These are phyloP conservation scores for Beris chalybata DNA, from an alignment of 2,888 invertebrate species.

Conservation along the genomic window DNA sequence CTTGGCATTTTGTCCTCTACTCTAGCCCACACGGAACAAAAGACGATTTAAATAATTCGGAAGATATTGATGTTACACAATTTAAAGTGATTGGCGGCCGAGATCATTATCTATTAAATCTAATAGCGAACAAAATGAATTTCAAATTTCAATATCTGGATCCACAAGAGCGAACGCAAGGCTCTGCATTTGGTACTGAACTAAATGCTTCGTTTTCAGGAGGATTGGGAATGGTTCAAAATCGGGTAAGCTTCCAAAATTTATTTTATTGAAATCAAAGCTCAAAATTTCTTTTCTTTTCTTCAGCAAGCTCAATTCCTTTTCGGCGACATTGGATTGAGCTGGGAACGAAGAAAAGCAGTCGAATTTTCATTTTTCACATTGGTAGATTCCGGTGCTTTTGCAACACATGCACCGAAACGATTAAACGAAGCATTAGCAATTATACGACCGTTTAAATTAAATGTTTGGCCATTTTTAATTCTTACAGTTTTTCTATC, in stretches of 20 bases:
- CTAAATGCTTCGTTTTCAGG: slow-evolving; percentile 71
- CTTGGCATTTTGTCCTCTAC: slow-evolving; percentile 75
- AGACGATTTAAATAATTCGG: slow-evolving; percentile 52
- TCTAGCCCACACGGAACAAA: slow-evolving; percentile 41
- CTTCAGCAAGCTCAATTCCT: slow-evolving; percentile 70
- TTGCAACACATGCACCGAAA: slow-evolving; percentile 74
- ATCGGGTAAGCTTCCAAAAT: slow-evolving; percentile 58
- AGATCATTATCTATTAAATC: slow-evolving; percentile 68
- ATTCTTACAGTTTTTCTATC: slow-evolving; percentile 66
- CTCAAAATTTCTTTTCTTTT: no score
- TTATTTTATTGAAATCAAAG: not conserved
- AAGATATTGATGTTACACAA: slow-evolving; percentile 15
- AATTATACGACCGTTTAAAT: slow-evolving; percentile 71
- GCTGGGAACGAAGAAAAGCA: slow-evolving; percentile 70
- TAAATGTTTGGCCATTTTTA: slow-evolving; percentile 76
- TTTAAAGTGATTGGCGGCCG: slow-evolving; percentile 66
- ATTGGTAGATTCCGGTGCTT: slow-evolving; percentile 75
- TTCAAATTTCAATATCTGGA: slow-evolving; percentile 73
- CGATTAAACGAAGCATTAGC: slow-evolving; percentile 74
- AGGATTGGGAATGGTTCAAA: slow-evolving; percentile 71
- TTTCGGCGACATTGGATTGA: slow-evolving; percentile 73
- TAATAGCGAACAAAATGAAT: slow-evolving; percentile 69
- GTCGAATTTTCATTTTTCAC: slow-evolving; percentile 78
- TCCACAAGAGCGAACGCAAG: slow-evolving; percentile 73
- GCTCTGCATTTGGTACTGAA: slow-evolving; percentile 61